These are phyloP conservation scores for Eupithecia insigniata DNA, from an alignment of 2,888 invertebrate species.

Conservation along the genomic window DNA sequence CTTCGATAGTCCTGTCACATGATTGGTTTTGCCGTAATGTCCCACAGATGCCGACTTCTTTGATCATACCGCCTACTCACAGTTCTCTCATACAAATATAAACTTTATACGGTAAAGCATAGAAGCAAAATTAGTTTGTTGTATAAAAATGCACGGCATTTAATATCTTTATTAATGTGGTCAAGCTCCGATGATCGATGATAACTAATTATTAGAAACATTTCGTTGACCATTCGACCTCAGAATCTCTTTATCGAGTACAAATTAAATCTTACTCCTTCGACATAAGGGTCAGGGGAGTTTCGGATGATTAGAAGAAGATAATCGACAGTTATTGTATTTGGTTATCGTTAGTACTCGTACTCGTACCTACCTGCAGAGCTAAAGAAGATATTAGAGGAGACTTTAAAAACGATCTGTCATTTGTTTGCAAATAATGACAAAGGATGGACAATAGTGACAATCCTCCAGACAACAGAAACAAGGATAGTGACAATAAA, in stretches of 20 bases:
- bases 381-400: slow-evolving; percentile 57
- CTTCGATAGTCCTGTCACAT: slow-evolving; percentile 64
- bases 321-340: slow-evolving; percentile 79
- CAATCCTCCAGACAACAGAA: slow-evolving; percentile 19
- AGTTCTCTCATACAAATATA: slow-evolving; percentile 19
- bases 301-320: slow-evolving; percentile 59
- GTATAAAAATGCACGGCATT: slow-evolving; percentile 62
- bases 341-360: slow-evolving; percentile 77
- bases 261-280: slow-evolving; percentile 32
- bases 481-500: not conserved
- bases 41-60: slow-evolving; percentile 70
- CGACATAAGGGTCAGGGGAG: slow-evolving; percentile 33
- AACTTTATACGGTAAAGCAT: slow-evolving; percentile 12
- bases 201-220: slow-evolving; percentile 82
- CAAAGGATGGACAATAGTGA: slow-evolving; percentile 23
- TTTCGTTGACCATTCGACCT: slow-evolving; percentile 74
- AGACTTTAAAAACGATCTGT: slow-evolving; percentile 35
- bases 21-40: slow-evolving; percentile 76
- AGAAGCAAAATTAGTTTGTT: slow-evolving; percentile 23
- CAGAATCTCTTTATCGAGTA: slow-evolving; percentile 45
- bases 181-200: slow-evolving; percentile 78
- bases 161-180: slow-evolving; percentile 81
- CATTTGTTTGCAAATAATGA: slow-evolving; percentile 45
- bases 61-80: slow-evolving; percentile 68
- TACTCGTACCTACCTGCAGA: no score